phyloP scores from a whole-genome alignment of 2,888 invertebrate species.

The Subacronicta megacephala region DNA sequence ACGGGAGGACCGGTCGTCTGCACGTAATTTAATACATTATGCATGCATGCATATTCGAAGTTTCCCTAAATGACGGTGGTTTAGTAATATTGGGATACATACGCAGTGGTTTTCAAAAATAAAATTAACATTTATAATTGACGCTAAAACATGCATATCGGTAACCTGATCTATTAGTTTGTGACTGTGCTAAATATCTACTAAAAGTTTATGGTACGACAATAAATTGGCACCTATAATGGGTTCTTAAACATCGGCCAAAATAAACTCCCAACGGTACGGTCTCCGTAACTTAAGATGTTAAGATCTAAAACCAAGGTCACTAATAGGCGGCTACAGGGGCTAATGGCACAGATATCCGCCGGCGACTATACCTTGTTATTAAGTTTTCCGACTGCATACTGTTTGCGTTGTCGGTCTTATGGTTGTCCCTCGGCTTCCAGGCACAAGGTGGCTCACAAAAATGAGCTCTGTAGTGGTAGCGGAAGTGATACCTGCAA shows the following conservation, averaged over 20 bases:
- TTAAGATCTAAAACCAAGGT: not conserved
- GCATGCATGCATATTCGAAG: too few species aligned
- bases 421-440: not conserved
- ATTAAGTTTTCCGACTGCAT: not conserved
- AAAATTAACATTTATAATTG: not conserved
- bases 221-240: constrained; percentile 3
- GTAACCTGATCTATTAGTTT: not conserved
- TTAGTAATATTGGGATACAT: constrained; percentile 1
- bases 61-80: constrained; percentile 1
- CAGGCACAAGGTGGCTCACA: not conserved
- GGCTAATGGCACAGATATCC: not conserved
- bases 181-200: not conserved
- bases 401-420: too few species aligned
- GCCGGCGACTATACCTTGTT: not conserved
- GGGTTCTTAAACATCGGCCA: not conserved
- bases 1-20: constrained; percentile 11
- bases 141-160: not conserved
- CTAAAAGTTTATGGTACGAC: too few species aligned
- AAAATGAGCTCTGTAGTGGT: not conserved
- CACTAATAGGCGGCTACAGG: not conserved
- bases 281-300: constrained; percentile 1
- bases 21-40: constrained; percentile 1
- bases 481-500: not conserved
- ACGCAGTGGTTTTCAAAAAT: too few species aligned
- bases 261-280: not conserved